phyloP scores from a whole-genome alignment of 2,888 invertebrate genomes.

The Lamellibrachia satsuma region DNA sequence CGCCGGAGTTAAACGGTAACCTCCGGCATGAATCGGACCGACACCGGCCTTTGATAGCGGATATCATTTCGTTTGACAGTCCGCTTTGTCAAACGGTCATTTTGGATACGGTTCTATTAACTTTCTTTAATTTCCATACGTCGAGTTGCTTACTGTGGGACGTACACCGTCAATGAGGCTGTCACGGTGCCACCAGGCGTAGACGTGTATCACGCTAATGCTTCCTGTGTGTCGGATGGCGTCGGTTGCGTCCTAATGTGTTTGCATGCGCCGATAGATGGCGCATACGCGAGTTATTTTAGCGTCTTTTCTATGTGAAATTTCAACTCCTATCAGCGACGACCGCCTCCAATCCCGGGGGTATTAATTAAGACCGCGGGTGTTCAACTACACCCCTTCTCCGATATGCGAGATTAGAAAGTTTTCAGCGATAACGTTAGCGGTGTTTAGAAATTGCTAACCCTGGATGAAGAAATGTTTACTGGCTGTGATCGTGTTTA shows the following conservation, averaged over 20 bases:
- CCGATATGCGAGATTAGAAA: not conserved
- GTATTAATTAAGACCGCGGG: not conserved
- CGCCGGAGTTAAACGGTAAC: not conserved
- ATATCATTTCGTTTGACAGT: not conserved
- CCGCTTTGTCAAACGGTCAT: not conserved
- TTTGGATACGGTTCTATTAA: not conserved
- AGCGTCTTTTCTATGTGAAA: not conserved
- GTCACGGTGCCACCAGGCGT: not conserved
- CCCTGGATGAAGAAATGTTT: conserved; percentile 11
- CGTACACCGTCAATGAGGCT: not conserved
- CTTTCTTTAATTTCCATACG: not conserved
- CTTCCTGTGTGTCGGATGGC: not conserved
- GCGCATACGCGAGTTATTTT: not conserved
- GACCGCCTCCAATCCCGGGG: not conserved
- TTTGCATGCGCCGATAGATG: not conserved
- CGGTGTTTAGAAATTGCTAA: not conserved
- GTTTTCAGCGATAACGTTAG: not conserved
- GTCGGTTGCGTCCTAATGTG: not conserved
- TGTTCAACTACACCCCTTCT: not conserved
- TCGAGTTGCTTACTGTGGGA: not conserved
- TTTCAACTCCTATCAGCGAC: not conserved
- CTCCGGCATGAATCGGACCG: not conserved
- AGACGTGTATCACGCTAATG: not conserved
- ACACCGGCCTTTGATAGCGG: not conserved
- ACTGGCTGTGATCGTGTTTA: not conserved